Evolutionary conservation across 2,797 vertebrate genomes (phyloP), one percentile per base, ranked within the genome.

Genomic region (Prunella strophiata): DNA sequence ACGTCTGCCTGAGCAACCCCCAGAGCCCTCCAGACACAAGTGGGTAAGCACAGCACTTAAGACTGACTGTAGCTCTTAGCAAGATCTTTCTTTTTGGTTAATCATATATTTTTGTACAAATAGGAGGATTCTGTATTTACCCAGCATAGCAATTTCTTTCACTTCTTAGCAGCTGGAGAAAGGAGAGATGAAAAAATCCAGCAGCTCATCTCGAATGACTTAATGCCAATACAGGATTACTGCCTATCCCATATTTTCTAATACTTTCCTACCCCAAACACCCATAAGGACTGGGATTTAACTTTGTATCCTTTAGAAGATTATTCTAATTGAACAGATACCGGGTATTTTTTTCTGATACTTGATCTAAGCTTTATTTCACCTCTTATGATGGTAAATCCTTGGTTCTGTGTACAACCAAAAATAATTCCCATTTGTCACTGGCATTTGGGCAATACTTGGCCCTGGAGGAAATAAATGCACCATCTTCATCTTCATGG

Each of bases 301-400:
- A 85, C 61, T 86, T 88, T 70, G 74, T 87, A 75, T 95, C 83
- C 78, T 88, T 85, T 61, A 94, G 74, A 85, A 90, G 83, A 87
- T 91, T 94, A 96, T 89, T 83, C 84, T 80, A 95, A 94, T 87
- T 85, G 83, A 75, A 74, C 61, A 85, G 51, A 89, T 26, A 82
- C 30, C 45, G 48, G 42, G n/a, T 51, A n/a, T 40, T 73, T 94
- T 82, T 84, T 32, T n/a, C 52, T 57, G 85, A 89, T 94, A 80
- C 62, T 91, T 36, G 50, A 86, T 85, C 76, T 76, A 79, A 85
- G 61, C 63, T 94, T 87, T 86, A 62, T 85, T 93, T 89, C 63
- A 91, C 75, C 81, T 89, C 47, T 87, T 90, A 74, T 1, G 30
- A 62, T 2, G 9, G 71, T 59, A 87, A 94, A 96, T 79, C 42